These are phyloP conservation scores for Cancer borealis DNA, from an alignment of 2,888 invertebrate species.

Conservation along the genomic window DNA sequence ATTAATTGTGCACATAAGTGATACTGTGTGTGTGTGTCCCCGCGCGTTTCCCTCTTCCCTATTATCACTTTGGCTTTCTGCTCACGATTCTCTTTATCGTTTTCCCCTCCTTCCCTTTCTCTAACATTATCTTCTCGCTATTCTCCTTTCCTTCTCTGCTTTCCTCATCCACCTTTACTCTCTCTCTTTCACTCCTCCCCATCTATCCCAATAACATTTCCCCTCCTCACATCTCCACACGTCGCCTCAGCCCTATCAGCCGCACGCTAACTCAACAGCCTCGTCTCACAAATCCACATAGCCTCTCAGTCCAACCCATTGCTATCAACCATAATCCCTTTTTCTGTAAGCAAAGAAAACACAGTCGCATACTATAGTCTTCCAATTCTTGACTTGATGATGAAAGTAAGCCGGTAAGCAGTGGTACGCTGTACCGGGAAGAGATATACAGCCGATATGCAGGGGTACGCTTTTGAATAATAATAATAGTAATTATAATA, in stretches of 20 bases:
- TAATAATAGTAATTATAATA: too few relatives aligned
- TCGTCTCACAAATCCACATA: neutral
- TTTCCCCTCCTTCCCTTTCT: too few relatives aligned
- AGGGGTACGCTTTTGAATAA: too few relatives aligned
- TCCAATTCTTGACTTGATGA: too few relatives aligned
- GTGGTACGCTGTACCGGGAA: too few relatives aligned
- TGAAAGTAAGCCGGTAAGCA: too few relatives aligned
- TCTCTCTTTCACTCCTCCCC: neutral
- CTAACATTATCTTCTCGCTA: neutral
- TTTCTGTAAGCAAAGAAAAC: neutral
- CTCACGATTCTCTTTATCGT: neutral
- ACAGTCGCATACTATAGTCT: neutral
- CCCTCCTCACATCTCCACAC: neutral
- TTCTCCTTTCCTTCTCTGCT: neutral
- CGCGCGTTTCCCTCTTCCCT: too few relatives aligned
- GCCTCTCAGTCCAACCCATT: neutral
- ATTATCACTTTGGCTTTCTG: too few relatives aligned
- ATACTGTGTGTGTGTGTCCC: too few relatives aligned
- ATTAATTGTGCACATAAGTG: too few relatives aligned
- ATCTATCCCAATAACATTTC: neutral
- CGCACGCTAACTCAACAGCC: neutral
- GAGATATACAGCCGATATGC: too few relatives aligned
- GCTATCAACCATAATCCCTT: neutral
- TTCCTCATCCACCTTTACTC: too few relatives aligned
- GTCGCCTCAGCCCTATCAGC: neutral